These are phyloP conservation scores for Rousettus leschenaultii DNA, from an alignment of 2,113 vertebrate genomes.

Conservation along the genomic window DNA sequence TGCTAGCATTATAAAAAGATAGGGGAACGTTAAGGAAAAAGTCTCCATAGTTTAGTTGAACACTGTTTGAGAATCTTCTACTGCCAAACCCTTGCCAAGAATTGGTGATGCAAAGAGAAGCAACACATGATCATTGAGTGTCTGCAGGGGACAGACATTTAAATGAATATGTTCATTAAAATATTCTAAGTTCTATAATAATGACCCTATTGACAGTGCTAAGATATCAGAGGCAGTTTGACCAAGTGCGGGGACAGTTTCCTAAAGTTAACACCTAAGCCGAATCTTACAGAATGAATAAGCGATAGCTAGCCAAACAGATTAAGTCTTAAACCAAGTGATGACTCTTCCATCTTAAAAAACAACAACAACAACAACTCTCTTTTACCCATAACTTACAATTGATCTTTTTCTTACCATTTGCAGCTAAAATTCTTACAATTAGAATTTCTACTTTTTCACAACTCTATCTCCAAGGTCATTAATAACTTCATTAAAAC, in stretches of 20 bases:
- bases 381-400: not conserved
- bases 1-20: not conserved
- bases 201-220: not conserved
- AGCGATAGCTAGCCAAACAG: not conserved
- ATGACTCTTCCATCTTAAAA: not conserved
- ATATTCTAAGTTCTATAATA: not conserved
- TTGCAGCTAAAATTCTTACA: not conserved
- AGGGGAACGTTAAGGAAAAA: not conserved
- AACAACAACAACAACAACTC: not conserved
- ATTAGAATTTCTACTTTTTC: not conserved
- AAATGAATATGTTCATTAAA: not conserved
- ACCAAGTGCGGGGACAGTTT: not conserved
- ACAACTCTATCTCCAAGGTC: not conserved
- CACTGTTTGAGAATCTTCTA: not conserved
- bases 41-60: not conserved
- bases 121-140: not conserved
- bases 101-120: not conserved
- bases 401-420: not conserved
- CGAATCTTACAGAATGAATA: not conserved
- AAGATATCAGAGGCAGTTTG: not conserved
- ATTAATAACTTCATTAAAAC: conserved; percentile 12
- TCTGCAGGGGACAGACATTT: not conserved
- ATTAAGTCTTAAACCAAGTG: not conserved
- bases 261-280: not conserved
- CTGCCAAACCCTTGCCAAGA: not conserved